Percentiles rank a stretch among this genome's conserved stretches.
Evolutionary conservation across 1,140 invertebrate genomes (phyloP).

Genomic region (Pemphigus obesinymphae): DNA sequence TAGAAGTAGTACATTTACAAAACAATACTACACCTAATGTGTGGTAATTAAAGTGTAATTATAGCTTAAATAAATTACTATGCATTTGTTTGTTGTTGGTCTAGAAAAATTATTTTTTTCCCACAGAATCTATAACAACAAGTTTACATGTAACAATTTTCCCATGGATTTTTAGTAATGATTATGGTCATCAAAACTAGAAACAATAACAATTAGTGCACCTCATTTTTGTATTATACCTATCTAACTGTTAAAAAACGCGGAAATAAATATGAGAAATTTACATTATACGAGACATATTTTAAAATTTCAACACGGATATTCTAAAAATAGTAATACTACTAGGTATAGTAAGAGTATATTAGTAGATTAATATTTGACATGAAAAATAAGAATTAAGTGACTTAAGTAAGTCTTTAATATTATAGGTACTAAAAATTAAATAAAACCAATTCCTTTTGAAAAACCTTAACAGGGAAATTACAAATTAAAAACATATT

Average conservation of each 20-base stretch:
- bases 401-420: no score
- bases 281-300: not conserved
- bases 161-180: not conserved
- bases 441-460: no score
- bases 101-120: slow-evolving; percentile 17
- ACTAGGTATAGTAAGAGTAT: no score
- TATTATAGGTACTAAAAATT: no score
- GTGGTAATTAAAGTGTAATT: slow-evolving; percentile 22
- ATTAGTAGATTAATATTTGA: no score
- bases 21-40: not conserved
- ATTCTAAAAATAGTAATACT: not conserved
- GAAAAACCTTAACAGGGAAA: no score
- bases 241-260: not conserved
- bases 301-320: not conserved
- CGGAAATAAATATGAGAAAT: not conserved
- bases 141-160: slow-evolving; percentile 4
- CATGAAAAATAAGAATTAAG: no score
- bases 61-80: not conserved
- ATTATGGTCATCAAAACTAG: not conserved
- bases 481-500: no score
- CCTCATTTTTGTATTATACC: not conserved
- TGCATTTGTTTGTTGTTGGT: not conserved
- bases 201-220: slow-evolving; percentile 1
- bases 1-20: slow-evolving; percentile 9
- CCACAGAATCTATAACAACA: slow-evolving; percentile 25